These are phyloP conservation scores for Zygogramma bicolorata DNA, from an alignment of 2,888 invertebrate species.

Conservation along the genomic window DNA sequence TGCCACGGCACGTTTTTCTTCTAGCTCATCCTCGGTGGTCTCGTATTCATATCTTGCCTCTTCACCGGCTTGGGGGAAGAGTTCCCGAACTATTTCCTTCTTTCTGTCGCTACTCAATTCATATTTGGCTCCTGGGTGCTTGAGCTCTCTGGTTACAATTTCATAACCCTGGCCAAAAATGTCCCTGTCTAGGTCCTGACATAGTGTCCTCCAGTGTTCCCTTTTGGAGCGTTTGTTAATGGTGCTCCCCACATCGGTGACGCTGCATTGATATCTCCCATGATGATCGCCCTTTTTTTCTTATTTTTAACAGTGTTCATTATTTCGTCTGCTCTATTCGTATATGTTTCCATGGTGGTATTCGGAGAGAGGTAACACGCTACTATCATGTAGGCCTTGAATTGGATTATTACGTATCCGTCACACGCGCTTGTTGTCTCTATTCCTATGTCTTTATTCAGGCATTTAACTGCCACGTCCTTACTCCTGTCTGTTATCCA, in stretches of 20 bases:
- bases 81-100: constrained; percentile 35
- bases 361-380: constrained; percentile 10
- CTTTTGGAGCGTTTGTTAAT: no score
- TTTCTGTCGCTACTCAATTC: background rate
- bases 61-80: constrained; percentile 19
- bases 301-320: background rate
- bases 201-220: no score
- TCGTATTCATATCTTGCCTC: background rate
- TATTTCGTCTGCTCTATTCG: background rate
- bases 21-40: background rate
- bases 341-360: background rate
- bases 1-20: background rate
- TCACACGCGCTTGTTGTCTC: background rate
- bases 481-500: no score
- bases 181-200: no score
- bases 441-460: no score
- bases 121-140: no score
- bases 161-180: no score
- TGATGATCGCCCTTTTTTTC: background rate
- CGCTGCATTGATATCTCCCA: no score
- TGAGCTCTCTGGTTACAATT: no score
- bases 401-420: background rate
- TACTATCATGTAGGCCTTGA: background rate
- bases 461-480: no score
- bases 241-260: no score